phyloP scores from a whole-genome alignment of 2,888 invertebrate genomes.

The Geotrupes spiniger region DNA sequence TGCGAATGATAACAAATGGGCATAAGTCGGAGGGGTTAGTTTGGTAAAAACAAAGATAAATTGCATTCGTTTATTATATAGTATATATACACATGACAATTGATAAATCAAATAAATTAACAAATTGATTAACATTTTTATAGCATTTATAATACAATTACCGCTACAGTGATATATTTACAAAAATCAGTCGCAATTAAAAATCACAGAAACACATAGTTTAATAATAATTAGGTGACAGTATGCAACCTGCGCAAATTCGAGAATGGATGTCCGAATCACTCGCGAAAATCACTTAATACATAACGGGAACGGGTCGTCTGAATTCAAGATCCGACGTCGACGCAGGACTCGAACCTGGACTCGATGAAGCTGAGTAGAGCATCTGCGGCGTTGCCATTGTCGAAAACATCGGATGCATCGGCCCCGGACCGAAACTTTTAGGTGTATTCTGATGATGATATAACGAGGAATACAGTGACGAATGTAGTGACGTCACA shows the following conservation, averaged over 20 bases:
- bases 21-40: background rate
- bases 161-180: slow-evolving; percentile 18
- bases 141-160: slow-evolving; percentile 14
- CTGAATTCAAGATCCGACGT: slow-evolving; percentile 54
- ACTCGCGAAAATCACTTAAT: slow-evolving; percentile 49
- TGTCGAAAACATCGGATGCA: slow-evolving; percentile 52
- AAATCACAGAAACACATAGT: slow-evolving; percentile 26
- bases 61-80: slow-evolving; percentile 16
- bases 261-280: background rate
- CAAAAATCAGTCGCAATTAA: slow-evolving; percentile 27
- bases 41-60: slow-evolving; percentile 13
- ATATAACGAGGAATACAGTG: slow-evolving; percentile 68
- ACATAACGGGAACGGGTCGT: slow-evolving; percentile 70
- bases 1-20: slow-evolving; percentile 2
- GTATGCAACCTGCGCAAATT: slow-evolving; percentile 9
- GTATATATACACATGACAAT: slow-evolving; percentile 18
- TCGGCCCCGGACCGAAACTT: slow-evolving; percentile 55
- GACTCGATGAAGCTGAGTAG: slow-evolving; percentile 49
- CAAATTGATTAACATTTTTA: slow-evolving; percentile 23
- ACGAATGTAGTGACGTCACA: slow-evolving; percentile 67
- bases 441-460: slow-evolving; percentile 52
- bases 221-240: background rate
- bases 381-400: slow-evolving; percentile 48
- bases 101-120: slow-evolving; percentile 26
- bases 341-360: slow-evolving; percentile 47